Conservation (phyloP, 2,797 vertebrate genomes). For the Lagorchestes hirsutus region DNA sequence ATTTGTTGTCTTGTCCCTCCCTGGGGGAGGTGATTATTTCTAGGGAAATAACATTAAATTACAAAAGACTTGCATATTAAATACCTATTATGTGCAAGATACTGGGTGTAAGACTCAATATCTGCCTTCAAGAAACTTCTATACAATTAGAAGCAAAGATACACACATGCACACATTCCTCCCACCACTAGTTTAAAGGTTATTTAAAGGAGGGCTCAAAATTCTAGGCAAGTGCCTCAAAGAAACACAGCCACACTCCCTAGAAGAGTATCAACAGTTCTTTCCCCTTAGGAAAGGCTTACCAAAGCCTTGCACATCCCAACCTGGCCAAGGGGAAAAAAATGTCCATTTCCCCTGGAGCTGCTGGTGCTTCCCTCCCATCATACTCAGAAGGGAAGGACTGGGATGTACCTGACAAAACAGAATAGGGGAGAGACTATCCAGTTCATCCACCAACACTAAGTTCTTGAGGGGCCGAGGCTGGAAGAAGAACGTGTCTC, state of each 20-base stretch:
- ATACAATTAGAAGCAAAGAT: neutral
- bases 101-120: neutral
- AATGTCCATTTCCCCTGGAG: neutral
- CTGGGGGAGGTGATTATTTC: neutral
- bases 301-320: neutral
- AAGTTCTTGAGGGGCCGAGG: slow-evolving; percentile 97
- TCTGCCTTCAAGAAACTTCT: neutral
- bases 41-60: neutral
- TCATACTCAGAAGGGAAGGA: neutral
- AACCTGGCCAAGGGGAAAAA: neutral
- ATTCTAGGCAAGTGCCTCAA: neutral
- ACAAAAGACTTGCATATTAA: neutral
- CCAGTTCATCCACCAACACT: slow-evolving; percentile 97
- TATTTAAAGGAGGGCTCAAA: neutral
- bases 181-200: neutral
- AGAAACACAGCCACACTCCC: neutral
- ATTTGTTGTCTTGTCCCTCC: neutral
- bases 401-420: slow-evolving; percentile 92
- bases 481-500: slow-evolving; percentile 99
- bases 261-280: neutral
- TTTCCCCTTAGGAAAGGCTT: neutral
- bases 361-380: neutral
- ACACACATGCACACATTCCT: neutral
- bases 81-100: neutral
- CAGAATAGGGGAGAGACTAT: slow-evolving; percentile 98